Evolutionary conservation across 2,113 vertebrate species (phyloP).

Genomic region (Cyprinus carpio): DNA sequence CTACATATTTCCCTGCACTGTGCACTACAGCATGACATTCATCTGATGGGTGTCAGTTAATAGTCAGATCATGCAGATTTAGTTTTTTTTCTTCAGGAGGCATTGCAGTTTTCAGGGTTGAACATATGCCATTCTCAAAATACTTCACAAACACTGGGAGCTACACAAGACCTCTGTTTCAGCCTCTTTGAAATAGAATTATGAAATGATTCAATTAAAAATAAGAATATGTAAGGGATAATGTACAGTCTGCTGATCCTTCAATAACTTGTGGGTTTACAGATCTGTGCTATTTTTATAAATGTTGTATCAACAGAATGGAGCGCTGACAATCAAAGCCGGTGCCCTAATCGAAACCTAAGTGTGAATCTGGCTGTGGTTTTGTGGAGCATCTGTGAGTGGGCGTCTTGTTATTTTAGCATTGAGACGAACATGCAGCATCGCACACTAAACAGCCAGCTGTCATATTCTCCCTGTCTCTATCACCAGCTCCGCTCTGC

Average conservation of each 20-base stretch:
- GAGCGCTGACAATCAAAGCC: neutral
- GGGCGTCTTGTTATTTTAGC: conserved; percentile 50
- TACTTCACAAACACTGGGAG: neutral
- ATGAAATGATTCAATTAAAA: neutral
- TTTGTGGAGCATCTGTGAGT: conserved; percentile 66
- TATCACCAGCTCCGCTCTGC: conserved; percentile 1
- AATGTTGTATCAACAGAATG: neutral
- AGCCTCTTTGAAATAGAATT: neutral
- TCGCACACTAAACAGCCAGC: conserved; percentile 28
- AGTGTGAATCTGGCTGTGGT: neutral
- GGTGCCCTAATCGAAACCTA: neutral
- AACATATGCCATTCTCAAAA: neutral
- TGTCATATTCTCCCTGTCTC: conserved; percentile 45
- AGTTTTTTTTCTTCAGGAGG: neutral
- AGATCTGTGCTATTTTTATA: neutral
- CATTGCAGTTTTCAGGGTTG: neutral
- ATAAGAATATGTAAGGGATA: too few relatives aligned
- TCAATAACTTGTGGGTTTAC: neutral
- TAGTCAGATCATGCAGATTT: neutral
- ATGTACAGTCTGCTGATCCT: neutral
- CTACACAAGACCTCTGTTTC: neutral
- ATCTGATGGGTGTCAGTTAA: neutral
- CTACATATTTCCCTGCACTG: neutral
- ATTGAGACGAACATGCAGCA: neutral
- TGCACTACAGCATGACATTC: neutral